These are phyloP conservation scores for Eulithis testata DNA, from an alignment of 2,888 invertebrate genomes.

Conservation along the genomic window DNA sequence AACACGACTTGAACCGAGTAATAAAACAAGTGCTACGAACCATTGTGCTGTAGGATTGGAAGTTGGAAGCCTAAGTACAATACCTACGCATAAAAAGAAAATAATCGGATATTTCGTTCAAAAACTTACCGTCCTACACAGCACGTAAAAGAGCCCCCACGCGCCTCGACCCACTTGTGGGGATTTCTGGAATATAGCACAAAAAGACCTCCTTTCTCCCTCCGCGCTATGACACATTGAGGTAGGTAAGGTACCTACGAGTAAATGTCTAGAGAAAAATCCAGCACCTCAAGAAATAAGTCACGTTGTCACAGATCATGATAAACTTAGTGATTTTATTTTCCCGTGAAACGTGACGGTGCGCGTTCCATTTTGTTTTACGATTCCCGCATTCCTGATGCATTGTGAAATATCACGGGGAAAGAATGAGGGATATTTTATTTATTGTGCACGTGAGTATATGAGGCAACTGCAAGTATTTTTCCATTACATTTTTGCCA, in stretches of 20 bases:
- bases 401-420: constrained; percentile 25
- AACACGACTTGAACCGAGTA: constrained; percentile 8
- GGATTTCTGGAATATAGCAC: too few species aligned
- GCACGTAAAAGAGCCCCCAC: too few species aligned
- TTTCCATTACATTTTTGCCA: background rate
- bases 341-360: constrained; percentile 28
- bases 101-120: background rate
- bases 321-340: constrained; percentile 28
- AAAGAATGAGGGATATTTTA: constrained; percentile 22
- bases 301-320: constrained; percentile 5
- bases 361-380: constrained; percentile 33
- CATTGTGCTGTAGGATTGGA: background rate
- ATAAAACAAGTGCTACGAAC: constrained; percentile 14
- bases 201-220: too few species aligned
- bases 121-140: too few species aligned
- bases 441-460: constrained; percentile 20
- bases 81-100: background rate
- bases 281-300: background rate
- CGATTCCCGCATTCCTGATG: constrained; percentile 17
- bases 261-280: background rate
- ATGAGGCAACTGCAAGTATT: constrained; percentile 8
- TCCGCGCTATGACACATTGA: too few species aligned
- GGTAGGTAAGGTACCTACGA: too few species aligned
- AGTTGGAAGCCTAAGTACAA: background rate
- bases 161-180: too few species aligned